phyloP scores from a whole-genome alignment of 2,888 invertebrate species.

The Melinaea menophilus region DNA sequence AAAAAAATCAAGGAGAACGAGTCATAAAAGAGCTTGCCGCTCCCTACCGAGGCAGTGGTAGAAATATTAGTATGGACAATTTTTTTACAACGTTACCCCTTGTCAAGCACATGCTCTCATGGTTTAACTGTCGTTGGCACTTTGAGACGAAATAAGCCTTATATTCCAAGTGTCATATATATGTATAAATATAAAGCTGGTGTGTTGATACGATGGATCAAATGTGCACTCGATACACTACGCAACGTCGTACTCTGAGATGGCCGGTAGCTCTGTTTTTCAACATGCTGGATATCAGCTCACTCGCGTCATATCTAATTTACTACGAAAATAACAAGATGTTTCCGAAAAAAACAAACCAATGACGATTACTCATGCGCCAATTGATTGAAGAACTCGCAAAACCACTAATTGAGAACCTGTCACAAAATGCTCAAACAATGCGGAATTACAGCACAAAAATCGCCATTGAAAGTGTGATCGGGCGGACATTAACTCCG shows the following conservation, averaged over 20 bases:
- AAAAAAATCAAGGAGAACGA: conserved; percentile 28
- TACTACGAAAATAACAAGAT: no score
- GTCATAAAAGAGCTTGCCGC: conserved; percentile 39
- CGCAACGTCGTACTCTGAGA: no score
- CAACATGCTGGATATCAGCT: no score
- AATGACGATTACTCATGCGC: background rate
- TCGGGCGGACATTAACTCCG: no score
- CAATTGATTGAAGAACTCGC: no score
- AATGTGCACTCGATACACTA: background rate
- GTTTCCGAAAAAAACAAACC: background rate
- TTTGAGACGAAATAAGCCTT: conserved; percentile 8
- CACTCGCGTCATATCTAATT: no score
- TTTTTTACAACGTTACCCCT: conserved; percentile 7
- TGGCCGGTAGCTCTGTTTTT: no score
- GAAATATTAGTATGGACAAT: conserved; percentile 8
- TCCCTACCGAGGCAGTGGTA: conserved; percentile 13
- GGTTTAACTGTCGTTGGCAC: conserved; percentile 12
- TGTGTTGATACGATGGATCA: background rate
- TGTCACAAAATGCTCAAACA: no score
- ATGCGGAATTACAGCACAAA: no score
- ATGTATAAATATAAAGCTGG: background rate
- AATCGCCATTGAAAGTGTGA: no score
- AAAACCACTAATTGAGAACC: no score
- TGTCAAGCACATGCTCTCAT: conserved; percentile 9
- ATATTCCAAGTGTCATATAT: conserved; percentile 8